Evolutionary conservation across 2,113 vertebrate genomes (phyloP).

Genomic region (Lophius piscatorius): DNA sequence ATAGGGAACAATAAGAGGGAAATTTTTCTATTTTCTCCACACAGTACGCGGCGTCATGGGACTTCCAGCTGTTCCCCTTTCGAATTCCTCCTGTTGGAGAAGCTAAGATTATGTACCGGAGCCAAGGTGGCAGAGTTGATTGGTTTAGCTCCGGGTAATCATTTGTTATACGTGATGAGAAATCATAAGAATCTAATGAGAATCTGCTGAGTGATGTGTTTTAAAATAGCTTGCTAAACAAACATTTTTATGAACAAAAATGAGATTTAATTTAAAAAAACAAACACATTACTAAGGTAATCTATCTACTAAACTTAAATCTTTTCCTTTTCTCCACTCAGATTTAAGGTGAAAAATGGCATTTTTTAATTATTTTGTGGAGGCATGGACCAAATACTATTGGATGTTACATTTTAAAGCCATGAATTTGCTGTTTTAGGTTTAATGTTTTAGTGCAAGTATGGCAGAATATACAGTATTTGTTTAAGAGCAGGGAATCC

Average conservation of each 20-base stretch:
- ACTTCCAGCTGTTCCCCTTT: background rate
- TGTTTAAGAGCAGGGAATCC: too few species aligned
- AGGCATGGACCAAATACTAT: background rate
- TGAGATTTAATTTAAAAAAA: background rate
- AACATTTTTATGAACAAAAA: background rate
- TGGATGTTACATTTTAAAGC: background rate
- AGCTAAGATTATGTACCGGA: background rate
- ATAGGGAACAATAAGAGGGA: background rate
- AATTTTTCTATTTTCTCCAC: background rate
- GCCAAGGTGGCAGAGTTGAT: background rate
- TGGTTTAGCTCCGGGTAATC: constrained; percentile 4
- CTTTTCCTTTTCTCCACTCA: too few species aligned
- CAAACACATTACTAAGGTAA: too few species aligned
- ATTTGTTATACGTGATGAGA: background rate
- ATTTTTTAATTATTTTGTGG: background rate
- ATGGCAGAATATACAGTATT: too few species aligned
- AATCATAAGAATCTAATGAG: background rate
- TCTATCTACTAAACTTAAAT: too few species aligned
- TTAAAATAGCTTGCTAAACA: background rate
- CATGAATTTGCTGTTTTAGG: background rate
- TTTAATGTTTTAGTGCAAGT: background rate
- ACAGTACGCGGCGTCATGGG: background rate
- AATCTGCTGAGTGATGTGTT: background rate
- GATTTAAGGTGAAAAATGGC: too few species aligned
- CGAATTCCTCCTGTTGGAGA: background rate